Percentiles rank a stretch among this genome's conserved stretches.
Conservation (phyloP, 2,797 vertebrate species). For the Pagetopsis macropterus region DNA sequence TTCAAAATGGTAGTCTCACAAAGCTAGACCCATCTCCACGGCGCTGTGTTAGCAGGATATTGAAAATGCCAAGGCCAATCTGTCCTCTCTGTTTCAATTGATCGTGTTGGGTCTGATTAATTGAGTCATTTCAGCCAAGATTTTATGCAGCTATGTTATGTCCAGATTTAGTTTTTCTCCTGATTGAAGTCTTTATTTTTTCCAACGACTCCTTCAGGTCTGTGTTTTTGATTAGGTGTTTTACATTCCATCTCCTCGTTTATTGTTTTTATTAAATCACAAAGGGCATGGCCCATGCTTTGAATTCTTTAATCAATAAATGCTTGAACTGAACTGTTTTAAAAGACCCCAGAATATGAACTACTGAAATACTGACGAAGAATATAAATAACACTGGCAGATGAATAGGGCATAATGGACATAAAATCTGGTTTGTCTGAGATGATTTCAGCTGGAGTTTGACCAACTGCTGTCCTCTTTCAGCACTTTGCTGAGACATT, state of each 20-base stretch:
- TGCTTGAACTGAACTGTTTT: background rate
- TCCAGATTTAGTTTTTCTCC: background rate
- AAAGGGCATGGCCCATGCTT: background rate
- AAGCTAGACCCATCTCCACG: too few species aligned
- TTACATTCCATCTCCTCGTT: slow-evolving; percentile 5
- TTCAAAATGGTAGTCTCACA: too few species aligned
- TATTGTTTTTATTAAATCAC: slow-evolving; percentile 11
- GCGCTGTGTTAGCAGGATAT: slow-evolving; percentile 12
- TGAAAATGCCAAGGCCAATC: slow-evolving; percentile 63
- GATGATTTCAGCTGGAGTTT: too few species aligned
- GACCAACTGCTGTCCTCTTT: slow-evolving; percentile 3
- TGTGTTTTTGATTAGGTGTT: slow-evolving; percentile 8
- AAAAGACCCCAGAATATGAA: background rate
- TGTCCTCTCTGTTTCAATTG: slow-evolving; percentile 31
- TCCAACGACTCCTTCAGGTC: slow-evolving; percentile 10
- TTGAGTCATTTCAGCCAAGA: slow-evolving; percentile 49
- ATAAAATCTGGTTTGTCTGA: too few species aligned
- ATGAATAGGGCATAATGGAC: too few species aligned
- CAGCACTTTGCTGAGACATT: slow-evolving; percentile 25
- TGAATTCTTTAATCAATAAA: slow-evolving; percentile 14
- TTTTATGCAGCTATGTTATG: slow-evolving; percentile 37
- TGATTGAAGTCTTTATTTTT: slow-evolving; percentile 33
- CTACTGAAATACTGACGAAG: background rate
- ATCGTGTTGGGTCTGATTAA: slow-evolving; percentile 48
- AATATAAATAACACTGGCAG: background rate